Evolutionary conservation across 2,888 invertebrate species (phyloP), one percentile per base, ranked within the genome.

Genomic region (Lacanobia wlatinum): DNA sequence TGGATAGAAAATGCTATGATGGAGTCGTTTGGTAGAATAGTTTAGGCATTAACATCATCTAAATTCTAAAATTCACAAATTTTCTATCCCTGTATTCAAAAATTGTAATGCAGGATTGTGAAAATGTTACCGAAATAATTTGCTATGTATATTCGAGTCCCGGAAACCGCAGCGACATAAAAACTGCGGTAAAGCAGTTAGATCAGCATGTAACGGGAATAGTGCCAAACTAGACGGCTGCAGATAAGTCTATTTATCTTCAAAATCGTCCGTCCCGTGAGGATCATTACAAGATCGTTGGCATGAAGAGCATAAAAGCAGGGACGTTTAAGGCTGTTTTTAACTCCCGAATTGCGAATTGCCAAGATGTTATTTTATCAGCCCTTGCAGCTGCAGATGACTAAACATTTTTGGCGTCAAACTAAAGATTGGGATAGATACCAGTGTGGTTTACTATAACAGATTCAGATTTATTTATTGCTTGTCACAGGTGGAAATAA

Each of bases 91-190:
- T 34, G 12, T 23, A 43, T 34, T 10, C n/a, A 53, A 18, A 79
- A 80, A 4, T 52, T 40, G 50, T 43, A 55, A 50, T 21, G 23
- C 34, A 40, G 7, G 61, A 71, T 46, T 28, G 28, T 38, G 52
- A 43, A 28, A 62, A 75, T 14, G 21, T 68, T 70, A 61, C 65
- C 34, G 34, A 78, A 72, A 84, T 76, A 79, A 69, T 64, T 68
- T 69, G 60, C 69, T 14, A 70, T 64, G 52, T 78, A 64, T 56
- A 68, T 73, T 70, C 38, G 34, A 59, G 61, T 50, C 63, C 65
- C 63, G 82, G 84, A 84, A 82, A 69, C 72, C 61, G 50, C 53
- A 61, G 62, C 9, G 56, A 71, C 60, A 74, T 84, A 78, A 84
- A 83, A 84, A 78, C 66, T 74, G 43, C 61, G 73, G 38, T 75